phyloP scores from a whole-genome alignment of 2,888 invertebrate species.

The Trissolcus japonicus region DNA sequence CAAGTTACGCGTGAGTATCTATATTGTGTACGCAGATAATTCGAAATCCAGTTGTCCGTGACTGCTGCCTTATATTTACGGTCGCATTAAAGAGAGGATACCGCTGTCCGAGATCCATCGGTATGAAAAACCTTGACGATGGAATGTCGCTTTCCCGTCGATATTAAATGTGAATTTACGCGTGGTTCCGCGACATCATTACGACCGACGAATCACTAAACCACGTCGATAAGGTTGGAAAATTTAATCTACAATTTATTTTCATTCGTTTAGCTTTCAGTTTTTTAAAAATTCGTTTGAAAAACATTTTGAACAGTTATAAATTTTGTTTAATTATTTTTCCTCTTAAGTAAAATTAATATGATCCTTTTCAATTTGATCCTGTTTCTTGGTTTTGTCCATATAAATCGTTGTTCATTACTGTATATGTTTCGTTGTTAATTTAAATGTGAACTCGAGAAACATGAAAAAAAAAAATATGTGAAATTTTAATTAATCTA shows the following conservation, averaged over 20 bases:
- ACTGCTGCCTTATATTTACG: constrained; percentile 51
- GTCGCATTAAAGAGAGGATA: constrained; percentile 37
- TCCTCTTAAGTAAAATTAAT: too few relatives aligned
- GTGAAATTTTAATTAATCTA: background rate
- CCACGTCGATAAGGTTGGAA: constrained; percentile 1
- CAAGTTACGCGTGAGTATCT: constrained; percentile 21
- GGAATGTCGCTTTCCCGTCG: constrained; percentile 31
- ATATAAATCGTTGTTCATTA: too few relatives aligned
- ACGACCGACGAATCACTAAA: constrained; percentile 14
- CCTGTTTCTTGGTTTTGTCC: too few relatives aligned
- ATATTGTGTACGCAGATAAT: constrained; percentile 36
- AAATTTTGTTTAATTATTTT: too few relatives aligned
- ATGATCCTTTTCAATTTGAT: too few relatives aligned
- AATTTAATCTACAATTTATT: background rate
- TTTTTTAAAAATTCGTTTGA: too few relatives aligned
- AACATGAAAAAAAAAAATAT: too few relatives aligned
- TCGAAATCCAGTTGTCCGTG: constrained; percentile 52
- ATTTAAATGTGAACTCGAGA: too few relatives aligned
- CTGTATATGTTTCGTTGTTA: too few relatives aligned
- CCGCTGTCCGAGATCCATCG: constrained; percentile 40
- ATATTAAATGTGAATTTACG: constrained; percentile 30
- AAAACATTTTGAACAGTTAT: too few relatives aligned
- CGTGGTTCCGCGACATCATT: constrained; percentile 19
- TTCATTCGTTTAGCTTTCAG: too few relatives aligned
- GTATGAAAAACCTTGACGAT: constrained; percentile 30